phyloP scores from a whole-genome alignment of 2,888 invertebrate genomes.

The Tetrapedia diversipes region DNA sequence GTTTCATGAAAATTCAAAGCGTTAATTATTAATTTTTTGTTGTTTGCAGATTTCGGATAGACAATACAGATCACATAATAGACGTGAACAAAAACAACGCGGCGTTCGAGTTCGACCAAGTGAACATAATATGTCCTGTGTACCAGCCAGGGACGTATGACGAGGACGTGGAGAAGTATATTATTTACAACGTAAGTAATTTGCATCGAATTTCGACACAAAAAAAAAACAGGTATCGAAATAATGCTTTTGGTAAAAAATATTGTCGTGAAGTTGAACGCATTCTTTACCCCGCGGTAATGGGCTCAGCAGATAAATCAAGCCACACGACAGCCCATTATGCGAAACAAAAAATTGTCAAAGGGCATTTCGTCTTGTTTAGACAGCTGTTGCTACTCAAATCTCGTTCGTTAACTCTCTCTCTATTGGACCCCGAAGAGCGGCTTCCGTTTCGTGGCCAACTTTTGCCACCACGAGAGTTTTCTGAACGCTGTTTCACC shows the following conservation, averaged over 20 bases:
- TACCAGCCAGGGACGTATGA: slow-evolving; percentile 93
- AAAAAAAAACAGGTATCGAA: too few species aligned
- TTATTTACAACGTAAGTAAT: slow-evolving; percentile 93
- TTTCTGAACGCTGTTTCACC: slow-evolving; percentile 8
- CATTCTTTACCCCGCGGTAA: neutral
- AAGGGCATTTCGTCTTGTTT: slow-evolving; percentile 60
- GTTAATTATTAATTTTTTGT: slow-evolving; percentile 69
- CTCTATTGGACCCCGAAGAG: slow-evolving; percentile 51
- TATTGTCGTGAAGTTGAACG: neutral
- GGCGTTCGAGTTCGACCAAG: slow-evolving; percentile 97
- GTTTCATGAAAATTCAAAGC: too few species aligned
- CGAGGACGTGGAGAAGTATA: slow-evolving; percentile 96
- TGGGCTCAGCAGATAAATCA: slow-evolving; percentile 47
- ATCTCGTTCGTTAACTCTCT: slow-evolving; percentile 62
- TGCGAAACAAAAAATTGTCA: slow-evolving; percentile 61
- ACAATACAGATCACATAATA: slow-evolving; percentile 98
- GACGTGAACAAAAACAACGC: slow-evolving; percentile 97
- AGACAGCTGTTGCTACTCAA: slow-evolving; percentile 68
- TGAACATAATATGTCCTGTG: slow-evolving; percentile 97
- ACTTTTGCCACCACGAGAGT: slow-evolving; percentile 26
- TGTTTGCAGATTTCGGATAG: slow-evolving; percentile 95
- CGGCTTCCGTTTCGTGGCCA: slow-evolving; percentile 57
- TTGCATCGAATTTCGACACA: slow-evolving; percentile 2
- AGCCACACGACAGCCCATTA: slow-evolving; percentile 43
- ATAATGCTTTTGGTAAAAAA: neutral